phyloP scores from a whole-genome alignment of 1,140 invertebrate genomes.

The Oryzaephilus surinamensis region DNA sequence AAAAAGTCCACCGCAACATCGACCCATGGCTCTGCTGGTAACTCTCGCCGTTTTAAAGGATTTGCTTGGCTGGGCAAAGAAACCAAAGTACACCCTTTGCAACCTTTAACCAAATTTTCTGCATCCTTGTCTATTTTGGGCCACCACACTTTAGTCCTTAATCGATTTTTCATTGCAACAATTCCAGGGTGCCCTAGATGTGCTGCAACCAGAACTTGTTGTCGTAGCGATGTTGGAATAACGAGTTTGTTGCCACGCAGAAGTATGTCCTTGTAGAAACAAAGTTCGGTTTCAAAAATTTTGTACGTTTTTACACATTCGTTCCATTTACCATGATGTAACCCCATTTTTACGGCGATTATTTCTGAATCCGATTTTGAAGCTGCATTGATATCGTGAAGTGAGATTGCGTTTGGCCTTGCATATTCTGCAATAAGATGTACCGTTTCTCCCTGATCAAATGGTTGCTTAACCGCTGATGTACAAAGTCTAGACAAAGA shows the following conservation, averaged over 20 bases:
- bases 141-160: too few relatives aligned
- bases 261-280: constrained; percentile 5
- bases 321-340: background rate
- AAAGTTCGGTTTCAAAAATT: constrained; percentile 5
- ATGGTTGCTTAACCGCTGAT: background rate
- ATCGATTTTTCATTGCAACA: too few relatives aligned
- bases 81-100: constrained; percentile 35
- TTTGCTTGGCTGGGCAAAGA: constrained; percentile 12
- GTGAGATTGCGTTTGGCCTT: constrained; percentile 2
- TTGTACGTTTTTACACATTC: background rate
- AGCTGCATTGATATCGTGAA: constrained; percentile 3
- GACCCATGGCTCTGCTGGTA: constrained; percentile 29
- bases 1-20: constrained; percentile 30
- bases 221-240: constrained; percentile 35
- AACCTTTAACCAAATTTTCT: too few relatives aligned
- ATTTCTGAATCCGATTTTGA: constrained; percentile 2
- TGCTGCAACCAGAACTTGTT: too few relatives aligned
- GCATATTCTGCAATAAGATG: constrained; percentile 2
- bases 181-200: too few relatives aligned
- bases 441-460: background rate
- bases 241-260: constrained; percentile 31
- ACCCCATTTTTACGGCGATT: background rate
- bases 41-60: constrained; percentile 21
- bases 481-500: constrained; percentile 25
- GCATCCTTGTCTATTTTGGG: too few relatives aligned